A percentile compares a stretch with the other conserved stretches of the same genome.
phyloP scores from a whole-genome alignment of 2,888 invertebrate genomes.

The Hesperia comma region DNA sequence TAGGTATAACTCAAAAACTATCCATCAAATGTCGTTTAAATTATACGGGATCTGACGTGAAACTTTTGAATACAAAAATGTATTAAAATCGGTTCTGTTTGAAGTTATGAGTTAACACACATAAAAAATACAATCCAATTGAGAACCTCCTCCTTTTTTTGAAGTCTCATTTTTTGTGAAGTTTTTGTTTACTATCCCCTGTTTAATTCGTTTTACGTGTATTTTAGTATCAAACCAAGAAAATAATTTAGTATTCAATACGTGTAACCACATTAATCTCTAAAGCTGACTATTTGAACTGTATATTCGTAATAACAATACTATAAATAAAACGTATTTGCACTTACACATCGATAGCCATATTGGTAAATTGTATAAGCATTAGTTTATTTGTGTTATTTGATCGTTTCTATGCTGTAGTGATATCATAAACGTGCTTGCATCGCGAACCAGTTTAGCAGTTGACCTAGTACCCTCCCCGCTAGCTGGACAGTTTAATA shows the following conservation, averaged over 20 bases:
- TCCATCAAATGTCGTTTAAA: no score
- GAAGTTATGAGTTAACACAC: no score
- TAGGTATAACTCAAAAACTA: no score
- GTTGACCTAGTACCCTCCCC: not conserved
- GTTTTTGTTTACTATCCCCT: no score
- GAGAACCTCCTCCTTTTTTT: no score
- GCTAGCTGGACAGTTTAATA: not conserved
- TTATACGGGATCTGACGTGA: no score
- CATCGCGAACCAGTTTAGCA: constrained; percentile 9
- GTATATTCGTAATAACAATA: not conserved
- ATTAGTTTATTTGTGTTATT: constrained; percentile 22
- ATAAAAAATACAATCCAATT: no score
- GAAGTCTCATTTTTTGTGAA: no score
- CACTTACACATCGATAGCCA: constrained; percentile 17
- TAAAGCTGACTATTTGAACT: not conserved
- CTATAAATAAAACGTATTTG: constrained; percentile 10
- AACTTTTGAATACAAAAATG: no score
- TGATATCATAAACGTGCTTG: constrained; percentile 30
- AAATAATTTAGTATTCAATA: not conserved
- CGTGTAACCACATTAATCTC: not conserved
- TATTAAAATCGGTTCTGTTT: no score
- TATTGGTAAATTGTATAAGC: constrained; percentile 14
- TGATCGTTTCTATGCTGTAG: constrained; percentile 28
- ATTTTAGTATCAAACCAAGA: no score
- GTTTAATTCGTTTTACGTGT: no score